These are phyloP conservation scores for Catalaphyllia jardinei DNA, from an alignment of 64 coral and sea anemone genomes.

Conservation along the genomic window DNA sequence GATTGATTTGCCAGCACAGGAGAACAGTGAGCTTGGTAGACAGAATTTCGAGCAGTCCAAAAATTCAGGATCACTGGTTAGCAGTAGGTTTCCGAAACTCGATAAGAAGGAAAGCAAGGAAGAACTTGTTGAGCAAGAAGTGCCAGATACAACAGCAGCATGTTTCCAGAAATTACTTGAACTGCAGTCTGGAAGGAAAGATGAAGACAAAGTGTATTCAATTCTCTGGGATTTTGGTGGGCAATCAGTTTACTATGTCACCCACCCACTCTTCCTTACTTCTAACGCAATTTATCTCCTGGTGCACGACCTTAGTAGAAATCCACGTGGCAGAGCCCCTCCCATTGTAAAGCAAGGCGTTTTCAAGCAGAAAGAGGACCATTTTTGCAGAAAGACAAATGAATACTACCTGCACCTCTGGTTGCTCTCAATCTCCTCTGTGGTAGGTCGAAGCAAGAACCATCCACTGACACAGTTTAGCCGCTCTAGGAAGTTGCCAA, in stretches of 20 bases:
- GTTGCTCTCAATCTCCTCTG: not conserved
- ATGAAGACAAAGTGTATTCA: not conserved
- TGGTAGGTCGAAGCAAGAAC: not conserved
- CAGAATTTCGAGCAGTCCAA: no score
- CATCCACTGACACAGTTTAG: not conserved
- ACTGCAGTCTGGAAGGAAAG: not conserved
- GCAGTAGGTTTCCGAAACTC: no score
- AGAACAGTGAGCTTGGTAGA: no score
- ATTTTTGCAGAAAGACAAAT: not conserved
- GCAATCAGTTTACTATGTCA: constrained; percentile 9
- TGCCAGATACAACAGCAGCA: no score
- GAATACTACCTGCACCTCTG: not conserved
- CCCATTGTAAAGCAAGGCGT: not conserved
- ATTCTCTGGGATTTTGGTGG: constrained; percentile 24
- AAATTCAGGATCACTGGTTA: no score
- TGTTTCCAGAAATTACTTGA: no score
- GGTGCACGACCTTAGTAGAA: not conserved
- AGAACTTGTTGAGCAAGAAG: no score
- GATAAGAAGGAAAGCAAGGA: no score
- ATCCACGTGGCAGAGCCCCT: not conserved
- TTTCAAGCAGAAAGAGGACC: not conserved
- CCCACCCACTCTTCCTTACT: constrained; percentile 19
- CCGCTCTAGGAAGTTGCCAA: no score
- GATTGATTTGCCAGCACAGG: no score
- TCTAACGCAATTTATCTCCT: constrained; percentile 7